Evolutionary conservation across 2,113 vertebrate genomes (phyloP).

Genomic region (Porphyrio hochstetteri): DNA sequence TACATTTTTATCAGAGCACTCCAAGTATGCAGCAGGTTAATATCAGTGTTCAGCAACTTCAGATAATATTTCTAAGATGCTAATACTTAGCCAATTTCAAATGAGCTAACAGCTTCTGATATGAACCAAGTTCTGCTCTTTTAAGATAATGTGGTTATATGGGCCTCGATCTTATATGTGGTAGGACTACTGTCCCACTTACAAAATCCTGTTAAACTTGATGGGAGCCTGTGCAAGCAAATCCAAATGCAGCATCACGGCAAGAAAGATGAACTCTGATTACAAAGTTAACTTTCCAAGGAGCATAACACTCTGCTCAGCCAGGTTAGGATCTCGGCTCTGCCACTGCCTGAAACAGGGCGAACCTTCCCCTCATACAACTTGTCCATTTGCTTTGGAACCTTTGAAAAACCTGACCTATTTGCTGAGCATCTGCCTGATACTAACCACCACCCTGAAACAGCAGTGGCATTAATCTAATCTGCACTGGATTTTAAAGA

Average conservation of each 20-base stretch:
- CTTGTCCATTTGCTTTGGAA: neutral
- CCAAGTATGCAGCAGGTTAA: slow-evolving; percentile 62
- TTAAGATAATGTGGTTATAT: slow-evolving; percentile 43
- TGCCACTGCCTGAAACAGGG: neutral
- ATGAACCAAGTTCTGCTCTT: slow-evolving; percentile 17
- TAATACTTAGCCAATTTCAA: slow-evolving; percentile 57
- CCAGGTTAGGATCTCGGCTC: neutral
- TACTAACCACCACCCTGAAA: neutral
- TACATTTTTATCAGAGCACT: slow-evolving; percentile 58
- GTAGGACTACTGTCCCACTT: neutral
- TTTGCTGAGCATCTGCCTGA: neutral
- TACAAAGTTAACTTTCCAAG: neutral
- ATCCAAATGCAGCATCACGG: neutral
- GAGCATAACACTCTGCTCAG: accelerated
- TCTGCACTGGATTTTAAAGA: neutral
- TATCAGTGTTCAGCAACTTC: slow-evolving; percentile 41
- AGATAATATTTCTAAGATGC: slow-evolving; percentile 61
- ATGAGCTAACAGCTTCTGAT: slow-evolving; percentile 22
- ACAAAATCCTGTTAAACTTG: neutral
- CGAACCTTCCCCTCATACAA: neutral
- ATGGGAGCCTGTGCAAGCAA: neutral
- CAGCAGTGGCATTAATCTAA: neutral
- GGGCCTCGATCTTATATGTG: neutral
- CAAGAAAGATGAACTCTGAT: neutral
- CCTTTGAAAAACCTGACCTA: neutral